These are phyloP conservation scores for Drosophila prolongata DNA, from an alignment of 2,888 invertebrate genomes.

Conservation along the genomic window DNA sequence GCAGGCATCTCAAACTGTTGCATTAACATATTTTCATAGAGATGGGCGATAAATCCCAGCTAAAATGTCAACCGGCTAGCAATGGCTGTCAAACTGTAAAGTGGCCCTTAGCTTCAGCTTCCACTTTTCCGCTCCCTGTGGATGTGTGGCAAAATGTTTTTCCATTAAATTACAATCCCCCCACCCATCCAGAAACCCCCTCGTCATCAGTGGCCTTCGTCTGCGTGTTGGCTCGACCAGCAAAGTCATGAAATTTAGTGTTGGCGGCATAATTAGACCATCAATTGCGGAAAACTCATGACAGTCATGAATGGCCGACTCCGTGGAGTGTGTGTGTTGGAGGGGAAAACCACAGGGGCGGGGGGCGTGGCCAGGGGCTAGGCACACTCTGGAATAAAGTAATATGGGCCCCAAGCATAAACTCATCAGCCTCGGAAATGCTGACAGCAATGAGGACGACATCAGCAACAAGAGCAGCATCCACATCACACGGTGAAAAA, in stretches of 20 bases:
- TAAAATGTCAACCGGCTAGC: slow-evolving; percentile 24
- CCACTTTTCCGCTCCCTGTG: slow-evolving; percentile 6
- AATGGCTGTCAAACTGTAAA: slow-evolving; percentile 55
- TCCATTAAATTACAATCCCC: slow-evolving; percentile 67
- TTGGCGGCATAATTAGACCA: slow-evolving; percentile 84
- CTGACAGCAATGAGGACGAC: slow-evolving; percentile 58
- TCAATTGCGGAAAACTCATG: slow-evolving; percentile 83
- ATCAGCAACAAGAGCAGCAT: slow-evolving; percentile 44
- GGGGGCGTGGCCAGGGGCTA: slow-evolving; percentile 31
- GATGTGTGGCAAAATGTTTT: slow-evolving; percentile 64
- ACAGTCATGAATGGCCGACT: slow-evolving; percentile 73
- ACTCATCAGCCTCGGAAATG: slow-evolving; percentile 77
- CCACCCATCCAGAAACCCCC: slow-evolving; percentile 8
- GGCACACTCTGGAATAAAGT: slow-evolving; percentile 62
- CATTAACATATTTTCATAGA: slow-evolving; percentile 11
- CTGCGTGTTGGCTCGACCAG: slow-evolving; percentile 53
- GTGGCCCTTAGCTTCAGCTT: slow-evolving; percentile 21
- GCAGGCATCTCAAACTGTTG: slow-evolving; percentile 19
- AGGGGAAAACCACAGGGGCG: slow-evolving; percentile 54
- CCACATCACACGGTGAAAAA: slow-evolving; percentile 47
- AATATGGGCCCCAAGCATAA: slow-evolving; percentile 79
- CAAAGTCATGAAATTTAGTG: slow-evolving; percentile 78
- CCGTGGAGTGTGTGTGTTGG: slow-evolving; percentile 24
- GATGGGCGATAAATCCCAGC: slow-evolving; percentile 23
- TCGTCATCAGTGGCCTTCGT: slow-evolving; percentile 25